phyloP scores from a whole-genome alignment of 2,113 vertebrate species.

The Chloebia gouldiae region DNA sequence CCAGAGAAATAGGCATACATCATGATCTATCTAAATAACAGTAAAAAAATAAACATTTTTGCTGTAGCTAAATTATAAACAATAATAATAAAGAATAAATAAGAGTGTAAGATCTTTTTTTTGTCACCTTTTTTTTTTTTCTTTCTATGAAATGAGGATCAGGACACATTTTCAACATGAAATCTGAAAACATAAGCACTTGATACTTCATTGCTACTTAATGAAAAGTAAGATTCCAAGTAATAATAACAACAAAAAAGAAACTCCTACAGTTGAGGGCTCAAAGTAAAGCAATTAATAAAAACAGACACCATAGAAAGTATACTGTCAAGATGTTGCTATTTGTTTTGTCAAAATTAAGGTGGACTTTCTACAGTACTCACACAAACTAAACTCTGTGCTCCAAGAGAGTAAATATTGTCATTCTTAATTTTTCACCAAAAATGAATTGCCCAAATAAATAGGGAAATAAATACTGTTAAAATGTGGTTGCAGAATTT shows the following conservation, averaged over 20 bases:
- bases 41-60: background rate
- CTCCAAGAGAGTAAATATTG: background rate
- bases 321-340: background rate
- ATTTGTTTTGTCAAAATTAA: background rate
- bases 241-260: background rate
- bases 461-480: background rate
- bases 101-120: background rate
- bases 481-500: background rate
- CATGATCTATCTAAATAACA: background rate
- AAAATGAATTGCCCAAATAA: background rate
- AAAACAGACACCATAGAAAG: background rate
- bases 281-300: background rate
- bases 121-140: background rate
- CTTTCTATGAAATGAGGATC: background rate
- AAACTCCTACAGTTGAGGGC: background rate
- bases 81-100: background rate
- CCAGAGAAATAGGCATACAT: background rate
- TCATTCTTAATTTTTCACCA: background rate
- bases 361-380: background rate
- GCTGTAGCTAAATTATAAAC: background rate
- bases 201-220: background rate
- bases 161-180: background rate
- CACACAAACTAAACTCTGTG: background rate
- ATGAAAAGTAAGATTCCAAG: background rate
- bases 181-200: background rate